Conservation (phyloP, 2,888 invertebrate species). For the Tigriopus californicus region DNA sequence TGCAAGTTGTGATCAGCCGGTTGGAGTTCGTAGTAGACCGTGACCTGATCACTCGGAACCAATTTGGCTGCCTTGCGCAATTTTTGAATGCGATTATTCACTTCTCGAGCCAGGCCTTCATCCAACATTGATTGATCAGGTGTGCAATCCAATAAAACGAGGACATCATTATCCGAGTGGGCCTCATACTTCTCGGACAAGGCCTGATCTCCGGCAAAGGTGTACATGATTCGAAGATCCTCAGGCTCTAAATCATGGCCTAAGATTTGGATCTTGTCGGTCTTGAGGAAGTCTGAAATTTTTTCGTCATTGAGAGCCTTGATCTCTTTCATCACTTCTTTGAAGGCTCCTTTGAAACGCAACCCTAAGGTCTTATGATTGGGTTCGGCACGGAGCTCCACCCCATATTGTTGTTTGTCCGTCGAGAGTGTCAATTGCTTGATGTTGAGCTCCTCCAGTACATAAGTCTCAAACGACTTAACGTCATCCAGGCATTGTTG, state of each 20-base stretch:
- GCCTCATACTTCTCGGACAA: conserved; percentile 59
- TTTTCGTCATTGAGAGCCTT: conserved; percentile 55
- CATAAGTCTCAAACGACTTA: conserved; percentile 56
- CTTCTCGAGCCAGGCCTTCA: conserved; percentile 85
- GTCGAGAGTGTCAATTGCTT: conserved; percentile 59
- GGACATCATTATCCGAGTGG: conserved; percentile 68
- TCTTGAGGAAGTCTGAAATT: conserved; percentile 49
- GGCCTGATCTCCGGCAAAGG: conserved; percentile 40
- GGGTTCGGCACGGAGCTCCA: conserved; percentile 75
- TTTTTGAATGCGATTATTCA: conserved; percentile 89
- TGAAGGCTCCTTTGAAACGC: conserved; percentile 72
- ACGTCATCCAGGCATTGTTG: conserved; percentile 55
- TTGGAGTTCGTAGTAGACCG: conserved; percentile 50
- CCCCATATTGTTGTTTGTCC: conserved; percentile 80
- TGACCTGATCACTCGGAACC: conserved; percentile 73
- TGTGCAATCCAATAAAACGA: conserved; percentile 71
- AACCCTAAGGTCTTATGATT: conserved; percentile 80
- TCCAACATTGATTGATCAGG: conserved; percentile 76
- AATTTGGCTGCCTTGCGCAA: conserved; percentile 82
- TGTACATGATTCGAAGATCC: conserved; percentile 52
- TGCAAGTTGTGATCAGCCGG: conserved; percentile 31
- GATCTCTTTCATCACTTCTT: conserved; percentile 60
- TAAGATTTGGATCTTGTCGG: conserved; percentile 48
- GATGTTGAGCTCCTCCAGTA: conserved; percentile 82
- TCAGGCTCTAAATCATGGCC: conserved; percentile 41